These are phyloP conservation scores for Okamejei kenojei DNA, from an alignment of 2,797 vertebrate genomes.

Conservation along the genomic window DNA sequence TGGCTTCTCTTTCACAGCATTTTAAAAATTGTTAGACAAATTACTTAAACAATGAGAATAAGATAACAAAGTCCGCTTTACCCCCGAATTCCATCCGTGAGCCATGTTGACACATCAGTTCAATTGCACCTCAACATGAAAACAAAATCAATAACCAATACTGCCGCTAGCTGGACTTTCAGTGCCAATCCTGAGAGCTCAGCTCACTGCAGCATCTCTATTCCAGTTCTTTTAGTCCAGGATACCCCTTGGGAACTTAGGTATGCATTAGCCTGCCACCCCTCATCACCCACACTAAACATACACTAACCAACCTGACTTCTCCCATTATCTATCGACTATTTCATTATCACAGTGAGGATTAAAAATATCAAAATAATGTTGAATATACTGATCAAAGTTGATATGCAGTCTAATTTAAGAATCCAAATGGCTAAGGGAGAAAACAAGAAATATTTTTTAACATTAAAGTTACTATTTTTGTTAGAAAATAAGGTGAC, in stretches of 20 bases:
- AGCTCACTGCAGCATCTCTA: neutral
- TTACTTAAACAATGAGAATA: neutral
- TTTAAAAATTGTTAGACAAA: neutral
- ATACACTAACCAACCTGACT: neutral
- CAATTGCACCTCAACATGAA: neutral
- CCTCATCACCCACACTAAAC: neutral
- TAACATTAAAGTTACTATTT: neutral
- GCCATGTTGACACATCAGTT: neutral
- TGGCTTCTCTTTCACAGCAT: neutral
- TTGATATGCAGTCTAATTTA: neutral
- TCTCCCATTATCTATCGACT: neutral
- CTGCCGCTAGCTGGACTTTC: neutral
- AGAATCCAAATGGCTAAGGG: neutral
- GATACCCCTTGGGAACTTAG: neutral
- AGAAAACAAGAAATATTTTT: neutral
- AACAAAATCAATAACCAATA: conserved; percentile 20
- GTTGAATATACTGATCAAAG: neutral
- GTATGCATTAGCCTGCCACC: conserved; percentile 9
- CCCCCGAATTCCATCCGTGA: neutral
- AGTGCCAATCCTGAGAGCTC: neutral
- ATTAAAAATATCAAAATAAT: neutral
- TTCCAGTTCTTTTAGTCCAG: neutral
- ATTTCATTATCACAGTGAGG: neutral
- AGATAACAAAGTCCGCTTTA: neutral
- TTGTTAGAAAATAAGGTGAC: neutral